A percentile compares a stretch with the other conserved stretches of the same genome.
Evolutionary conservation across 1,140 invertebrate genomes (phyloP).

Genomic region (Panagrolaimus sp.): DNA sequence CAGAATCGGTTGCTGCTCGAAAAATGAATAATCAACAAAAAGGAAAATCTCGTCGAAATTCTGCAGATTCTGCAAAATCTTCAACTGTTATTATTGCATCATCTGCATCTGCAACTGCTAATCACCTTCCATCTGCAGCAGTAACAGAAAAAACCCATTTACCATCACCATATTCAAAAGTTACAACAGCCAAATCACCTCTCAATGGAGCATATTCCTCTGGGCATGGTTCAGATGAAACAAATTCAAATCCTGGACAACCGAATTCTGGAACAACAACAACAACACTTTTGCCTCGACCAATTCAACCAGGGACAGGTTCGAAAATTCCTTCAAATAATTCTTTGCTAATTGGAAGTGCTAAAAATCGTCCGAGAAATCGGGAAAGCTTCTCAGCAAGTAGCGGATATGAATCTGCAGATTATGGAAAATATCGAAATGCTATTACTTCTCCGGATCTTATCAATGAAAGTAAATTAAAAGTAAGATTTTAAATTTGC

Average conservation of each 20-base stretch:
- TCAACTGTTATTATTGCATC: background rate
- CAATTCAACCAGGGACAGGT: background rate
- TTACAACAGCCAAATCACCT: background rate
- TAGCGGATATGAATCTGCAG: slow-evolving; percentile 28
- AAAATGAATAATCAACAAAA: background rate
- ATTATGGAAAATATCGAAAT: slow-evolving; percentile 21
- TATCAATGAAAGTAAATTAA: background rate
- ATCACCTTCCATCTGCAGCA: no score
- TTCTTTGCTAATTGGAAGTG: background rate
- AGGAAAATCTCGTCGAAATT: background rate
- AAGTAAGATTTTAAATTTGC: no score
- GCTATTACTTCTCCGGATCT: background rate
- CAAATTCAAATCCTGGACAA: slow-evolving; percentile 16
- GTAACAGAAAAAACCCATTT: no score
- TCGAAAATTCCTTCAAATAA: slow-evolving; percentile 4
- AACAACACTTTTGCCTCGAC: background rate
- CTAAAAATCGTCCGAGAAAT: slow-evolving; percentile 20
- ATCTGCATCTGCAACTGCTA: no score
- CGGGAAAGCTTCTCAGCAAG: slow-evolving; percentile 30
- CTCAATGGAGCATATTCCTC: slow-evolving; percentile 12
- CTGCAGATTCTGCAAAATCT: background rate
- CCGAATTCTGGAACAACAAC: no score
- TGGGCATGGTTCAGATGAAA: slow-evolving; percentile 30
- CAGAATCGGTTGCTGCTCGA: background rate
- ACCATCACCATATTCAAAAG: slow-evolving; percentile 27